Conservation (phyloP, 1,140 invertebrate species). For the Scaptomyza montana region DNA sequence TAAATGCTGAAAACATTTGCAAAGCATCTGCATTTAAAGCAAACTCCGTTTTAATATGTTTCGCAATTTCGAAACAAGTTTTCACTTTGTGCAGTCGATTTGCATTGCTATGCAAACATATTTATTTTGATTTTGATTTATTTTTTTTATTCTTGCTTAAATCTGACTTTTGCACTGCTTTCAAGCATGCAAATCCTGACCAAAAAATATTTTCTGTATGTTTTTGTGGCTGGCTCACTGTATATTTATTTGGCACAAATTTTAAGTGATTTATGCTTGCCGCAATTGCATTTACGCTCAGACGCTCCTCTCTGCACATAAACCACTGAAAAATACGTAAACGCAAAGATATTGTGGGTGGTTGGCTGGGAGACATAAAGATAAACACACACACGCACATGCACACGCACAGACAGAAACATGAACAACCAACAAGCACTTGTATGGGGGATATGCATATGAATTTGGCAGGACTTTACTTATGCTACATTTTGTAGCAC, state of each 20-base stretch:
- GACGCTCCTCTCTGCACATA: constrained; percentile 33
- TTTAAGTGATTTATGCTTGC: constrained; percentile 80
- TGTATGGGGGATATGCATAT: constrained; percentile 54
- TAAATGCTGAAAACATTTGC: too few relatives aligned
- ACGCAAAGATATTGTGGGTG: constrained; percentile 6
- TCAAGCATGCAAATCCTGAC: constrained; percentile 49
- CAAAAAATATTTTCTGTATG: constrained; percentile 6
- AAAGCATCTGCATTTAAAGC: too few relatives aligned
- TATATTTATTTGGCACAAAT: constrained; percentile 81
- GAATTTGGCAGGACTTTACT: constrained; percentile 75
- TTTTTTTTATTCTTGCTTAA: constrained; percentile 14
- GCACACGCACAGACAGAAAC: neutral
- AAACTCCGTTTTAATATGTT: too few relatives aligned
- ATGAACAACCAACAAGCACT: constrained; percentile 30
- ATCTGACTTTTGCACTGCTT: constrained; percentile 61
- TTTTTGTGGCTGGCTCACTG: constrained; percentile 55
- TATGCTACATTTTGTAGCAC: constrained; percentile 66
- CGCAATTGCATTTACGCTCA: constrained; percentile 61
- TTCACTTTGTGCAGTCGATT: constrained; percentile 53
- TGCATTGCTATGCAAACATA: constrained; percentile 61
- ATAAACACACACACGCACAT: neutral
- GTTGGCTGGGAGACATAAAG: constrained; percentile 1
- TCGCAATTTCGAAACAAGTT: constrained; percentile 27
- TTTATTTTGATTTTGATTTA: constrained; percentile 37
- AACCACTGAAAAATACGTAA: constrained; percentile 62